These are phyloP conservation scores for Actinia equina DNA, from an alignment of 64 coral and sea anemone species.

Conservation along the genomic window DNA sequence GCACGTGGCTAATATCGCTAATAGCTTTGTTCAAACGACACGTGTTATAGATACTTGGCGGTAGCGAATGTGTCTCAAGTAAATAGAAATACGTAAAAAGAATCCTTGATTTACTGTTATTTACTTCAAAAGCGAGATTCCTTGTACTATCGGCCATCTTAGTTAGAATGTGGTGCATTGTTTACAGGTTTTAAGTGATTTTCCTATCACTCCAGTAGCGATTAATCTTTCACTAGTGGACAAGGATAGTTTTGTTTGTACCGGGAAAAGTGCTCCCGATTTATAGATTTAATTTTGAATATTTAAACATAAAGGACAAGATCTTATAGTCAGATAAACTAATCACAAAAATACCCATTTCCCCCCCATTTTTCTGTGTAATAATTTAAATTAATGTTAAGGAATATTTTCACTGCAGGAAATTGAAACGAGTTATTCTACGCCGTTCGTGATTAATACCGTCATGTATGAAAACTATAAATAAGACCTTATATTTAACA, in stretches of 20 bases:
- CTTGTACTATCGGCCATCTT: background rate
- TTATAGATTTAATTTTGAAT: background rate
- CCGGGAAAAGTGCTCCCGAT: background rate
- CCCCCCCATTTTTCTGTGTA: background rate
- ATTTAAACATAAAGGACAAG: background rate
- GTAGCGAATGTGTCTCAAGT: background rate
- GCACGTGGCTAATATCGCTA: background rate
- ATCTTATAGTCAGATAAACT: background rate
- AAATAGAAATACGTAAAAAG: background rate
- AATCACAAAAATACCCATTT: background rate
- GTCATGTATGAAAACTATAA: background rate
- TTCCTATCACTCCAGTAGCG: background rate
- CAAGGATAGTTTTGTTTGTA: background rate
- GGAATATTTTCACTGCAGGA: background rate
- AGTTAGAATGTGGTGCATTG: background rate
- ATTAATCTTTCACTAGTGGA: constrained; percentile 1
- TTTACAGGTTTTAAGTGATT: background rate
- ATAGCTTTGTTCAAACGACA: background rate
- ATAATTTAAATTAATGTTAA: background rate
- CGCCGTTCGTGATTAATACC: background rate
- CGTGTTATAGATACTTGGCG: background rate
- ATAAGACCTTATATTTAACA: background rate
- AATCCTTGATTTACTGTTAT: background rate
- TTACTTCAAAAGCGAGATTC: background rate
- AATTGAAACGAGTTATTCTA: background rate